Evolutionary conservation across 2,888 invertebrate genomes (phyloP), one percentile per base, ranked within the genome.

Genomic region (Megastigmus dorsalis): DNA sequence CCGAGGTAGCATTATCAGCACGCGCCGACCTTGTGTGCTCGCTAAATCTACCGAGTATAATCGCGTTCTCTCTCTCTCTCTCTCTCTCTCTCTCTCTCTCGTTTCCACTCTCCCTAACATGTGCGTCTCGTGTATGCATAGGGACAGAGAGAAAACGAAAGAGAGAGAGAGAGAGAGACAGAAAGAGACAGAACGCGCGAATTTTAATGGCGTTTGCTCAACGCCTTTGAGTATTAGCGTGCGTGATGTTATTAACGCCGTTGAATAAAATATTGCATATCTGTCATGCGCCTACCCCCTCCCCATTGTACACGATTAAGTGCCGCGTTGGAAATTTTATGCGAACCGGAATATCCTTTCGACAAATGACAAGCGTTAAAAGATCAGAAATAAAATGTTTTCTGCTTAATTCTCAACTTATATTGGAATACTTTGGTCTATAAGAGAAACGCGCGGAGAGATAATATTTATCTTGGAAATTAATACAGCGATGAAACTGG

Each of bases 41-140:
- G 85, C 84, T 87, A 87, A 87, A 87, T 87, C 84, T 85, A 81
- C 81, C 72, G 81, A 84, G 84, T 83, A 84, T 83, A 85, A 81
- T 81, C 81, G 78, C 65, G 67, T 74, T 78, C 71, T 76, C 77
- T 74, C 73, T 76, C 68, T 60, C 59, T 57, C 67, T 70, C 74
- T 57, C 73, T 65, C 38, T 45, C 33, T 15, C n/a, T 9, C 20
- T 48, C 13, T 36, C 48, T 13, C 13, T 18, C n/a, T 9, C 33
- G 4, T n/a, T n/a, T n/a, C 20, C 45, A 13, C 23, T 45, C 48
- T 7, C 23, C 18, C 55, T 41, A 23, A 10, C 48, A 28, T 0
- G 15, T 13, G 5, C 9, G 20, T 55, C 55, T 60, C 26, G 36
- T 45, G 41, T 41, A 15, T 52, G 70, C 41, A 33, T 73, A 66